Evolutionary conservation across 2,888 invertebrate species (phyloP).

Genomic region (Cephalotes varians): DNA sequence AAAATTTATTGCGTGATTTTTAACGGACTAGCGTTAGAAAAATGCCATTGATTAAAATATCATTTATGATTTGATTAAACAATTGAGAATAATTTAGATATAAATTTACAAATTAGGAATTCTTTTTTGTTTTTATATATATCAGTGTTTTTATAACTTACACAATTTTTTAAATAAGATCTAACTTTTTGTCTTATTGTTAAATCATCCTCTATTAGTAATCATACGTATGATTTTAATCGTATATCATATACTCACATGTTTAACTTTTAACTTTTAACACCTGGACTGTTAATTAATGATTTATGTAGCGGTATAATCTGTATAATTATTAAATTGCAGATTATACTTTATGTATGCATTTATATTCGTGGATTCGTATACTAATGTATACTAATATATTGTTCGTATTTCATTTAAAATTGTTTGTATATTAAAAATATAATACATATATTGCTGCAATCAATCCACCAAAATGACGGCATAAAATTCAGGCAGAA

Average conservation of each 20-base stretch:
- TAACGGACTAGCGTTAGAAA: background rate
- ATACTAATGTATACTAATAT: background rate
- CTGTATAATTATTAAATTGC: background rate
- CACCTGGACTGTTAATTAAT: background rate
- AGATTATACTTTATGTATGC: background rate
- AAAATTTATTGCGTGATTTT: background rate
- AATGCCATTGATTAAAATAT: slow-evolving; percentile 5
- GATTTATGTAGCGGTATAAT: background rate
- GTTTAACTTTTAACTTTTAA: background rate
- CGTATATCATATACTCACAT: background rate
- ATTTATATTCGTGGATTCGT: background rate
- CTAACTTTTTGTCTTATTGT: background rate
- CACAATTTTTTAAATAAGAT: background rate
- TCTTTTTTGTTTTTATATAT: background rate
- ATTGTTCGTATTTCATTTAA: background rate
- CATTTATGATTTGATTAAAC: slow-evolving; percentile 12
- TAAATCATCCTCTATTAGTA: background rate
- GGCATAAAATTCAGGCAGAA: background rate
- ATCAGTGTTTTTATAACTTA: background rate
- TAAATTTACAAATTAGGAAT: background rate
- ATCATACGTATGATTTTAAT: background rate
- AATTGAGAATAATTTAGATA: background rate
- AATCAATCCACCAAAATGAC: background rate
- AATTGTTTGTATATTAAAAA: background rate
- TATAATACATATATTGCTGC: background rate